phyloP scores from a whole-genome alignment of 2,888 invertebrate genomes.

The Meiosimyza decipiens region DNA sequence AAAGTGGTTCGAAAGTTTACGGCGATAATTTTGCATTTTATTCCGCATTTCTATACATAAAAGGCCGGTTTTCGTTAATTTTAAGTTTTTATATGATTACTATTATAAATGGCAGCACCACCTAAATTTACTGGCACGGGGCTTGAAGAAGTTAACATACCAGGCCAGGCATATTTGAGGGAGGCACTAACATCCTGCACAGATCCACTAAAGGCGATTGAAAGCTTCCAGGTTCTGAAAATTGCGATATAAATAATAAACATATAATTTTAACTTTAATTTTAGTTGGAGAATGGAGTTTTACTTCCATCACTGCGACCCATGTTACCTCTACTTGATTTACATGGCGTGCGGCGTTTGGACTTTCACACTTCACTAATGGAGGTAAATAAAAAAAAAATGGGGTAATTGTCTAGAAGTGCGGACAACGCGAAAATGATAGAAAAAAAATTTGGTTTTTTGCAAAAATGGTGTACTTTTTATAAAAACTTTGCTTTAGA shows the following conservation, averaged over 20 bases:
- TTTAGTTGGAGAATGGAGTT: slow-evolving; percentile 88
- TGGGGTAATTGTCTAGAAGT: no score
- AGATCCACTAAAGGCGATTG: slow-evolving; percentile 97
- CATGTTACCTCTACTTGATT: slow-evolving; percentile 93
- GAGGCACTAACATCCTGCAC: slow-evolving; percentile 95
- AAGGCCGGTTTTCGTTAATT: no score
- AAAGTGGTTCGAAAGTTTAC: no score
- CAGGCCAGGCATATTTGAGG: slow-evolving; percentile 85
- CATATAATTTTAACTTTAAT: slow-evolving; percentile 24
- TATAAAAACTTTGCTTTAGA: no score
- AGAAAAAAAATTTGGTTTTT: no score
- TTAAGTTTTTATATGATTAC: no score
- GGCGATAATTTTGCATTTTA: no score
- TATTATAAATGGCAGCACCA: slow-evolving; percentile 57
- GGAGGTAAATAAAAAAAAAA: slow-evolving; percentile 67
- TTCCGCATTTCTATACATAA: no score
- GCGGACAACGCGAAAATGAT: no score
- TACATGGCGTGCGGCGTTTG: slow-evolving; percentile 90
- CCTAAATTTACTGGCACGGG: slow-evolving; percentile 71
- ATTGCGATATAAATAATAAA: background rate
- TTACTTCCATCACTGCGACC: slow-evolving; percentile 91
- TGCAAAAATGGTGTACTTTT: no score
- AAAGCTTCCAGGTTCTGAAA: slow-evolving; percentile 86
- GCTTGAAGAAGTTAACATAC: slow-evolving; percentile 86
- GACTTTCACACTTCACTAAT: slow-evolving; percentile 96